Evolutionary conservation across 2,888 invertebrate species (phyloP), one percentile per base, ranked within the genome.

Genomic region (Spicauda simplicius): DNA sequence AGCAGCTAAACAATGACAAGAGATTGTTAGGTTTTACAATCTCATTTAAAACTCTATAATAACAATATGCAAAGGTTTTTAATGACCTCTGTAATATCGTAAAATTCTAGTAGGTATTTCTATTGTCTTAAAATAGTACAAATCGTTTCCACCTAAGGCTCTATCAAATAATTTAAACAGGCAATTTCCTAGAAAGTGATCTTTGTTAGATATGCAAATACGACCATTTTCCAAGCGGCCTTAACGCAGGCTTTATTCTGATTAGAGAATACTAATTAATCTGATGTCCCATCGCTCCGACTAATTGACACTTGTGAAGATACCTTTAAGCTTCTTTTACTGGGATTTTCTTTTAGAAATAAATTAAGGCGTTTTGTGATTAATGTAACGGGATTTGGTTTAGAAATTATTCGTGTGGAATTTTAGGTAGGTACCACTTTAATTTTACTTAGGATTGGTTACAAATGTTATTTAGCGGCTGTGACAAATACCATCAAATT

Each of bases 221-320:
- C 41, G 33, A 30, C 37, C 53, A 33, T 41, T 62, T 25, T 33
- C 41, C 41, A 45, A 62, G 54, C 52, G 61, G 18, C 41, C 41
- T 54, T 53, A 41, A 12, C 14, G 50, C 53, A 62, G 41, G 62
- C 20, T 62, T 54, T 61, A 25, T 25, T 25, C 61, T 61, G 52
- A 61, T 61, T 61, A 61, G 61, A 61, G 61, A 61, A 61, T 61
- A 62, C 54, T 62, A 62, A 61, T 61, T 61, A 61, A 61, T 61
- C 61, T 61, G 61, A 60, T 53, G 53, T 61, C 52, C 53, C n/a
- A 61, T 61, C 61, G 41, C 53, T 54, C 52, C 37, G 25, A 25
- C 25, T 61, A 61, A 61, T 61, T 61, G 61, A 25, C 41, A 62
- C 41, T 54, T 41, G 54, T 53, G 10, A 20, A 62, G 54, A 62